Evolutionary conservation across 2,888 invertebrate species (phyloP), one percentile per base, ranked within the genome.

Genomic region (Tetanocera ferruginea): DNA sequence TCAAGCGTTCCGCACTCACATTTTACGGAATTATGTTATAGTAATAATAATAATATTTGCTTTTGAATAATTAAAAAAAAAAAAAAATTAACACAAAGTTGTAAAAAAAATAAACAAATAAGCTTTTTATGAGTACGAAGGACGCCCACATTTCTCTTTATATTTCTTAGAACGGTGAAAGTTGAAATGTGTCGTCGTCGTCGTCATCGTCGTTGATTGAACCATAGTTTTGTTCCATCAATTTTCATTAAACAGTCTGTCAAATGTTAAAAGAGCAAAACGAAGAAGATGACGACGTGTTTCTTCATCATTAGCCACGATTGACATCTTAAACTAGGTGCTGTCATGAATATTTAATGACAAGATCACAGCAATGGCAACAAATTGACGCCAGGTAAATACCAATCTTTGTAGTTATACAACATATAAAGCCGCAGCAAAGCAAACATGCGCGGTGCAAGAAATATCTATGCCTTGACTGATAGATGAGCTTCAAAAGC

Each of bases 241-340:
- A 43, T 43, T 43, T 43, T 43, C 43, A 43, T 43, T 55, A 23
- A 9, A 19, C n/a, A 8, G 19, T 8, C 3, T 55, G 55, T 23
- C 23, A n/a, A 19, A 19, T 55, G 23, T 55, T 55, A 8, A 23
- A 55, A 3, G 19, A 19, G 52, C 52, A 19, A n/a, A 19, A 55
- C 19, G 55, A 23, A 5, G 6, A 55, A 2, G n/a, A 55, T 23
- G 23, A 55, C n/a, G 19, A 55, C 19, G 55, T 19, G 19, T 19
- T n/a, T n/a, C n/a, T n/a, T 55, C 19, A 55, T 55, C 55, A 55
- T 19, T 23, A 55, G 23, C 55, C 23, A 55, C 55, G 55, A 55
- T 23, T 55, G 55, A 64, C 64, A n/a, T 31, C 11, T 64, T 31
- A 25, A 64, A 64, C 64, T 31, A 62, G 31, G 64, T 31, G 64